These are phyloP conservation scores for Leptopilina boulardi DNA, from an alignment of 1,140 invertebrate genomes.

Conservation along the genomic window DNA sequence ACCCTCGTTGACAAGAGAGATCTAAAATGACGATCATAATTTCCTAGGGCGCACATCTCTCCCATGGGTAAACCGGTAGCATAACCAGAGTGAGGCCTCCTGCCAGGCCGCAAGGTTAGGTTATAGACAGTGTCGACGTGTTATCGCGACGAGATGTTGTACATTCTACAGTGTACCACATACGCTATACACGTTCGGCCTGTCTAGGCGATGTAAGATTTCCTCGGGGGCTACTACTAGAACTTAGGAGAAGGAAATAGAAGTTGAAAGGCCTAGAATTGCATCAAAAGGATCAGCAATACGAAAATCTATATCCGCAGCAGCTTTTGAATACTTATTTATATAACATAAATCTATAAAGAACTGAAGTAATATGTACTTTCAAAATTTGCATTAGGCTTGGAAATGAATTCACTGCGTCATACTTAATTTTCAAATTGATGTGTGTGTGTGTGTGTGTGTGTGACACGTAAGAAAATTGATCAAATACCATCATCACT, in stretches of 20 bases:
- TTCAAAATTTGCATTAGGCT: too few species aligned
- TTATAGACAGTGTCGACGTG: constrained; percentile 46
- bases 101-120: constrained; percentile 22
- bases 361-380: too few species aligned
- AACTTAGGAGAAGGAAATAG: constrained; percentile 33
- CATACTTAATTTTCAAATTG: too few species aligned
- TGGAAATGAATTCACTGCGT: too few species aligned
- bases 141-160: constrained; percentile 31
- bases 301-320: constrained; percentile 42
- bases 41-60: constrained; percentile 36
- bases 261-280: constrained; percentile 39
- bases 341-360: too few species aligned
- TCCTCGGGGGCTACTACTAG: constrained; percentile 56
- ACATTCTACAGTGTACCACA: constrained; percentile 11
- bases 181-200: constrained; percentile 34
- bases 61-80: constrained; percentile 46
- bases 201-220: constrained; percentile 62
- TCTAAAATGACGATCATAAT: constrained; percentile 15
- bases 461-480: constrained; percentile 10
- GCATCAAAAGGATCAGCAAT: constrained; percentile 42
- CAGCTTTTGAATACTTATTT: too few species aligned
- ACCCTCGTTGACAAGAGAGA: background rate
- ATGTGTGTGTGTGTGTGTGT: too few species aligned
- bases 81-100: constrained; percentile 22
- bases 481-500: constrained; percentile 21